Base-by-base conservation (phyloP, 2,888 invertebrate genomes). In the Schizaphis graminum region DNA sequence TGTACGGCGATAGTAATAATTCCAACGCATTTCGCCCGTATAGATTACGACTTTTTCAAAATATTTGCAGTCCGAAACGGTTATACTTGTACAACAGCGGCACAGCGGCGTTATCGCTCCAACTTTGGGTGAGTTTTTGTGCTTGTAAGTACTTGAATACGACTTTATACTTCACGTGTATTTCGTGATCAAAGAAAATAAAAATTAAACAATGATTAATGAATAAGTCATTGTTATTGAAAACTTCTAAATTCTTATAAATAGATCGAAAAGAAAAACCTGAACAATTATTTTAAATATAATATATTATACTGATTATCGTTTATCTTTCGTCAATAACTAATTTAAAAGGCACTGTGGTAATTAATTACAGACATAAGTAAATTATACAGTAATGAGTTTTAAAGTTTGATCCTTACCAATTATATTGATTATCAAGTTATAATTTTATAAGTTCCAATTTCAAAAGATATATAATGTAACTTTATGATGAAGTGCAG, bases 101-200 rank as follows among this genome's bases (percentile, higher is more conserved):
- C 21, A 77, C 67, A 77, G 16, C 57, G 13, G 44, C 89, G 8
- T 57, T n/a, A 28, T 41, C 16, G 16, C 44, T 28, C 89, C 57
- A 28, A 61, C 44, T 57, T 61, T 13, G 57, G 89, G 89, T 89
- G 57, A 89, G 89, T 57, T 89, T 57, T 89, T n/a, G 44, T 13
- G 28, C 7, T 35, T 77, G 21, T n/a, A n/a, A n/a, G n/a, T n/a
- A 67, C 16, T 13, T n/a, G 21, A 35, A 35, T 77, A 5, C 77
- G 35, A 35, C 77, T 35, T 77, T 0, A 77, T 0, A 77, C 26
- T 35, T 77, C 21, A 77, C 8, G 21, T 35, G 35, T 67, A 35
- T 21, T 67, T 77, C 8, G 21, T 21, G 35, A 21, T 77, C 35
- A 53, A 53, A 53, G 8, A 77, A 35, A 77, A 77, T n/a, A 47